Base-by-base conservation (phyloP, 2,797 vertebrate species). In the Lacerta viridis region DNA sequence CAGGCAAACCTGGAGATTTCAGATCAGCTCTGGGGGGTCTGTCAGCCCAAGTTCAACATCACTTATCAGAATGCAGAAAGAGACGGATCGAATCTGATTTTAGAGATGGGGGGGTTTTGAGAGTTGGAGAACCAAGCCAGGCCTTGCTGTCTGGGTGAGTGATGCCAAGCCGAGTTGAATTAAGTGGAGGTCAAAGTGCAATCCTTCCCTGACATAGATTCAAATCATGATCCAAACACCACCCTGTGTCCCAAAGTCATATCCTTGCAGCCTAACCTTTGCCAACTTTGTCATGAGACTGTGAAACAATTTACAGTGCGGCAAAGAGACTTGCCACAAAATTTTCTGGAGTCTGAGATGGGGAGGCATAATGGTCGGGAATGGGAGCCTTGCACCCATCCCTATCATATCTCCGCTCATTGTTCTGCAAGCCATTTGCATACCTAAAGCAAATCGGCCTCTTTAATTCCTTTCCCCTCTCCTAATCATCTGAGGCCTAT, bases 401-500 rank as follows among this genome's bases (percentile, higher is more conserved):
- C 92, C 95, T 94, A 95, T 96, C 96, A 94, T 96, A 96, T 96
- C 93, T 95, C 88, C 93, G 91, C 89, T 96, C 95, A 96, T 97
- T 97, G 95, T 96, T 96, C 94, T 92, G 97, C 96, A 97, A 97
- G 96, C 97, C 94, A 97, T 98, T 98, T 98, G 98, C 98, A 98
- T 99, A 98, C 98, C 97, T 98, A 98, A 98, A 97, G 97, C 97
- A 97, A 97, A 98, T 98, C 94, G 91, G 94, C 91, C 96, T 97
- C 96, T 98, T 98, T 96, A 98, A 97, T 98, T 97, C 97, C 94
- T 97, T 96, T 97, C 96, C 68, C 98, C 97, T 97, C 93, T 98
- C 96, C 97, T 98, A 98, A 98, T 99, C 98, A 98, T 98, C 97
- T 96, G 95, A 98, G 97, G 97, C 98, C 97, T 96, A 96, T 97